A percentile compares a stretch with the other conserved stretches of the same genome.
Evolutionary conservation across 2,113 vertebrate species (phyloP).

Genomic region (Pristiophorus japonicus): DNA sequence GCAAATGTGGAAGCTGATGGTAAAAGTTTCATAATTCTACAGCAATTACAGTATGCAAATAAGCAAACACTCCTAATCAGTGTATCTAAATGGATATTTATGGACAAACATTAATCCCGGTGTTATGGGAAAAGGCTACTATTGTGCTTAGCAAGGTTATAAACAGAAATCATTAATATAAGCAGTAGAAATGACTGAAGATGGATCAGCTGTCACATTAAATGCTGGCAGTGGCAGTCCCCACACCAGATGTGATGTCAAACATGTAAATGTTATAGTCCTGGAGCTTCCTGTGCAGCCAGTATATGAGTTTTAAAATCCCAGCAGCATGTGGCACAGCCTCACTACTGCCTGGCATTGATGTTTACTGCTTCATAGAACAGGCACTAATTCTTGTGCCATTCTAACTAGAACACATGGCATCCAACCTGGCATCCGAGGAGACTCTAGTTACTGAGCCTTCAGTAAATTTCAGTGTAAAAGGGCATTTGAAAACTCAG

Average conservation of each 20-base stretch:
- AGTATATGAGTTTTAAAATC: slow-evolving; percentile 15
- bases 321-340: slow-evolving; percentile 31
- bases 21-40: not conserved
- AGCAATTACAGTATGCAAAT: slow-evolving; percentile 1
- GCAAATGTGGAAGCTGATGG: not conserved
- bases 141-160: not conserved
- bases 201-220: slow-evolving; percentile 14
- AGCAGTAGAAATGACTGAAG: not conserved
- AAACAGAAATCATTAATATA: slow-evolving; percentile 33
- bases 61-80: not conserved
- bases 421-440: not conserved
- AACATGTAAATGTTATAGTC: not conserved
- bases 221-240: not conserved
- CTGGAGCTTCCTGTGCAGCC: not conserved
- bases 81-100: slow-evolving; percentile 24
- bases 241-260: slow-evolving; percentile 23
- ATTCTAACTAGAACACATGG: slow-evolving; percentile 24
- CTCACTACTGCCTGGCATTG: not conserved
- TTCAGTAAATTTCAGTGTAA: not conserved
- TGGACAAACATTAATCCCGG: not conserved
- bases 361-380: not conserved
- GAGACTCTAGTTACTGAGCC: not conserved
- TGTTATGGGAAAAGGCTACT: slow-evolving; percentile 16
- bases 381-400: not conserved
- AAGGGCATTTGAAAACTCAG: not conserved